Conservation (phyloP, 2,113 vertebrate species). For the Elachura formosa region DNA sequence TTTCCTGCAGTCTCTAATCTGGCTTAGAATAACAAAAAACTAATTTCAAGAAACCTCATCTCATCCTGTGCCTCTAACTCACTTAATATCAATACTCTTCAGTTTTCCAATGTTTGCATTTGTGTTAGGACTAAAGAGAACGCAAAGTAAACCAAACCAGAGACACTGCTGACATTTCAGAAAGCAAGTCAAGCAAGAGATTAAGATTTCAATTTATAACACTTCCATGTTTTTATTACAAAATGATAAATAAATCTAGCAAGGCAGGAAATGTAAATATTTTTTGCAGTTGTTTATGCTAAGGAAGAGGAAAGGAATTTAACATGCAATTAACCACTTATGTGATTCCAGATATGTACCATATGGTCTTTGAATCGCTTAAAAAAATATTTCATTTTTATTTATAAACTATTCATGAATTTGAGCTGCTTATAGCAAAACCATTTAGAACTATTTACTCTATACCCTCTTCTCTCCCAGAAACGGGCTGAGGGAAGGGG, state of each 20-base stretch:
- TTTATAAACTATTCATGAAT: not conserved
- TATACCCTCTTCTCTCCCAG: not conserved
- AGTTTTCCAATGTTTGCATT: not conserved
- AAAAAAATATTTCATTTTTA: slow-evolving; percentile 33
- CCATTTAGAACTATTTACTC: not conserved
- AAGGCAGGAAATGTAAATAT: slow-evolving; percentile 76
- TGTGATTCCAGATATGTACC: slow-evolving; percentile 70
- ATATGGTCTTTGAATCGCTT: slow-evolving; percentile 63
- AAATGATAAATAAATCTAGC: slow-evolving; percentile 77
- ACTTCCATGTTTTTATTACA: slow-evolving; percentile 77
- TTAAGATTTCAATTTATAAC: slow-evolving; percentile 75
- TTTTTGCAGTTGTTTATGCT: slow-evolving; percentile 74
- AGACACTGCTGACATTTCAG: slow-evolving; percentile 43
- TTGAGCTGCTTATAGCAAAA: not conserved
- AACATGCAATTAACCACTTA: slow-evolving; percentile 79
- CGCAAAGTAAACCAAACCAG: slow-evolving; percentile 59
- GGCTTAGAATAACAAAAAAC: slow-evolving; percentile 6
- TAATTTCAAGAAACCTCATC: not conserved
- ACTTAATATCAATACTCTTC: not conserved
- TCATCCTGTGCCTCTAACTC: not conserved
- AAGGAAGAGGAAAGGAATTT: slow-evolving; percentile 79
- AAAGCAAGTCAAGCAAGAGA: slow-evolving; percentile 70
- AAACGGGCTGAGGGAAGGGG: not conserved
- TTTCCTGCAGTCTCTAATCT: not conserved
- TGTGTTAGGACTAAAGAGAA: not conserved